These are phyloP conservation scores for Nothocercus julius DNA, from an alignment of 2,113 vertebrate genomes.

Conservation along the genomic window DNA sequence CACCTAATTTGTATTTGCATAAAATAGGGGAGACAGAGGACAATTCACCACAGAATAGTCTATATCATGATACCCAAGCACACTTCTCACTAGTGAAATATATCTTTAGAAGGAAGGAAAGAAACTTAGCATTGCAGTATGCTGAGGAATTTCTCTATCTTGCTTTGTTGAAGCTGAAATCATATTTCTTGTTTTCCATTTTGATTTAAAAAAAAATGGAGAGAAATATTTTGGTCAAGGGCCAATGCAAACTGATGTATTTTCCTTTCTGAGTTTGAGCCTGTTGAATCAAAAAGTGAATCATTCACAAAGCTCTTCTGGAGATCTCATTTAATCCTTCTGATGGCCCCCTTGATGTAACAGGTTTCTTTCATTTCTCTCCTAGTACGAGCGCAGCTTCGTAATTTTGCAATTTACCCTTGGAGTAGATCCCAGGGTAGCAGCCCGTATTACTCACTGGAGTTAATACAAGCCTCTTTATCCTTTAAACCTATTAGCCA, in stretches of 20 bases:
- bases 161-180: neutral
- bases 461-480: neutral
- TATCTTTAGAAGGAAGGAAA: neutral
- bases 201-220: neutral
- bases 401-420: neutral
- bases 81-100: neutral
- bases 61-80: neutral
- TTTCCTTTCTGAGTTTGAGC: neutral
- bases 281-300: neutral
- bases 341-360: neutral
- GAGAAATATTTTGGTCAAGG: neutral
- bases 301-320: neutral
- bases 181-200: neutral
- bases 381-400: neutral
- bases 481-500: neutral
- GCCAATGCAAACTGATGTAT: neutral
- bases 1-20: neutral
- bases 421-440: neutral
- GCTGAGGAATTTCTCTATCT: neutral
- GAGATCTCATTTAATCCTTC: neutral
- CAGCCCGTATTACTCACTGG: neutral
- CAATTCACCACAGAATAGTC: neutral
- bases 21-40: neutral
- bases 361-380: neutral
- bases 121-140: neutral